Evolutionary conservation across 1,140 invertebrate genomes (phyloP).

Genomic region (Procambarus clarkii): DNA sequence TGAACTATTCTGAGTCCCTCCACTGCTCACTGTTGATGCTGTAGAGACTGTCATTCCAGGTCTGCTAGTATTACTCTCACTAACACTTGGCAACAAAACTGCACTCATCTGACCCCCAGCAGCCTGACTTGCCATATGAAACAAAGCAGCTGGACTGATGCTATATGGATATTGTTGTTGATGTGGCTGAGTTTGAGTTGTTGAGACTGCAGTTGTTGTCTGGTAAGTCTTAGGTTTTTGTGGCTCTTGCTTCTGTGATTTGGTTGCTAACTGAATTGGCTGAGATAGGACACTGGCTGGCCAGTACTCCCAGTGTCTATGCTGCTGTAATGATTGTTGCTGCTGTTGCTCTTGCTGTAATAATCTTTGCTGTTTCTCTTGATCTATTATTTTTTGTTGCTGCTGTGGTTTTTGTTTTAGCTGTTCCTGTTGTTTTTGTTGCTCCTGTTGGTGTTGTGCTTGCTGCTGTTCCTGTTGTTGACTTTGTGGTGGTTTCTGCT

Average conservation of each 20-base stretch:
- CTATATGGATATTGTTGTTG: conserved; percentile 52
- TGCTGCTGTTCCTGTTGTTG: neutral
- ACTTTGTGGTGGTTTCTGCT: neutral
- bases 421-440: conserved; percentile 33
- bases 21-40: neutral
- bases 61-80: conserved; percentile 14
- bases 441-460: neutral
- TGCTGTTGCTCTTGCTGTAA: conserved; percentile 5
- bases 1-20: neutral
- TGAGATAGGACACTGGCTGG: conserved; percentile 31
- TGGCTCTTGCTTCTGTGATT: conserved; percentile 40
- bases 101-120: conserved; percentile 58
- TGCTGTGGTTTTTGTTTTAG: conserved; percentile 4
- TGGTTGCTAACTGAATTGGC: conserved; percentile 26
- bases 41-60: conserved; percentile 17
- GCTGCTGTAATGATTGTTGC: conserved; percentile 1
- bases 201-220: conserved; percentile 6
- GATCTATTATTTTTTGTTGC: neutral
- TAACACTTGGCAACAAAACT: conserved; percentile 33
- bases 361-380: conserved; percentile 14
- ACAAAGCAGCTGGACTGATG: conserved; percentile 57
- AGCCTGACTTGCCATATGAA: conserved; percentile 63
- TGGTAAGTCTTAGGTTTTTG: conserved; percentile 7
- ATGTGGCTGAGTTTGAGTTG: conserved; percentile 15
- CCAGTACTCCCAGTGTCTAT: conserved; percentile 38